These are phyloP conservation scores for Emys orbicularis DNA, from an alignment of 2,797 vertebrate genomes.

Conservation along the genomic window DNA sequence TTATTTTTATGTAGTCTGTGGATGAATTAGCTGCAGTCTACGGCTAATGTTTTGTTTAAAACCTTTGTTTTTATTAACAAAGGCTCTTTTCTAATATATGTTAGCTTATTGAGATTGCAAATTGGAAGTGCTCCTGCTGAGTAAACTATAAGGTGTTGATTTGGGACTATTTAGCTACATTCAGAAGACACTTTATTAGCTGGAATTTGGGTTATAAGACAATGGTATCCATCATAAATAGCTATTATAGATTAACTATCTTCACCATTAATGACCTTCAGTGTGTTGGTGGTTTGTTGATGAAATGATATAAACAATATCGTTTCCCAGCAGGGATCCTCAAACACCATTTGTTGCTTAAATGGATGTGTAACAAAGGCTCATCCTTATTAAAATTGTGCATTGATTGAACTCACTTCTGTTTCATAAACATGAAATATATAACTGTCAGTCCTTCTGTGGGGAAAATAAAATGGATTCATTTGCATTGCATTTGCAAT, in stretches of 20 bases:
- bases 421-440: background rate
- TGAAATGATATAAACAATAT: background rate
- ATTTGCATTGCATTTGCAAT: background rate
- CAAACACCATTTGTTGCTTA: background rate
- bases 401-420: background rate
- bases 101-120: background rate
- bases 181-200: background rate
- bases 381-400: background rate
- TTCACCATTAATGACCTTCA: background rate
- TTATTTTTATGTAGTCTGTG: background rate
- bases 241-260: background rate
- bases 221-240: background rate
- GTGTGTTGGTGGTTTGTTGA: slow-evolving; percentile 10
- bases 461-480: background rate
- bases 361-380: background rate
- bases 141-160: background rate
- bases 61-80: background rate
- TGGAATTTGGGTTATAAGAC: background rate
- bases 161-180: background rate
- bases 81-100: background rate
- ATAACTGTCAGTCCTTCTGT: background rate
- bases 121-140: background rate
- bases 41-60: background rate
- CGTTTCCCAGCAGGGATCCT: background rate
- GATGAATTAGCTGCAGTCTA: background rate